Base-by-base conservation (phyloP, 2,888 invertebrate genomes). In the Octonoba sinensis region DNA sequence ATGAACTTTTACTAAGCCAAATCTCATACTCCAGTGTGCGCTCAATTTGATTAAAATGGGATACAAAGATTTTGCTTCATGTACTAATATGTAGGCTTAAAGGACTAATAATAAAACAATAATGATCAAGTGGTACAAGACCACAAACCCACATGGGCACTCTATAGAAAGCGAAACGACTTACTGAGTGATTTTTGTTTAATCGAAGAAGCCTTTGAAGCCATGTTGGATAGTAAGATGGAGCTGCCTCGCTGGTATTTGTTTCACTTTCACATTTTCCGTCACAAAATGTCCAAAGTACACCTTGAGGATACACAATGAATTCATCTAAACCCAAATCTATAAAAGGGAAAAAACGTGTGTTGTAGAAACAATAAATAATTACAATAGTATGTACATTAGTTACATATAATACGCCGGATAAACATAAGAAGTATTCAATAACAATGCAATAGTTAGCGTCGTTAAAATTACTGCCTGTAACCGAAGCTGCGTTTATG, bases 251-350 rank as follows among this genome's bases (percentile, higher is more conserved):
- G 1, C 20, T 51, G 1, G 49, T 15, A 18, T 49, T 49, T 22
- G 22, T 0, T 15, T 8, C 13, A 6, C 36, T 12, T 27, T n/a
- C 24, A 20, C 79, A 81, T 3, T 54, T 51, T n/a, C 79, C 79
- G 0, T 67, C 67, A 36, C 81, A 81, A 36, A 81, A 81, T 11
- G 73, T 69, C 81, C 81, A 81, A 18, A 74, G 20, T 1, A 81
- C 73, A 22, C 81, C 81, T 36, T 67, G 54, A 8, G 81, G 81
- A 73, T 64, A 81, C 20, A 81, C 22, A 47, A 81, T 69, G 47
- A 69, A 73, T 11, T 69, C 69, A 44, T 81, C 81, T n/a, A 81
- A 22, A 0, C 73, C 73, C 27, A 81, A 47, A 60, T 81, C 81
- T 81, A 56, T 15, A 73, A 69, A 56, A 1, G 44, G 62, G 54